phyloP scores from a whole-genome alignment of 2,113 vertebrate genomes.

The Ameiurus melas region DNA sequence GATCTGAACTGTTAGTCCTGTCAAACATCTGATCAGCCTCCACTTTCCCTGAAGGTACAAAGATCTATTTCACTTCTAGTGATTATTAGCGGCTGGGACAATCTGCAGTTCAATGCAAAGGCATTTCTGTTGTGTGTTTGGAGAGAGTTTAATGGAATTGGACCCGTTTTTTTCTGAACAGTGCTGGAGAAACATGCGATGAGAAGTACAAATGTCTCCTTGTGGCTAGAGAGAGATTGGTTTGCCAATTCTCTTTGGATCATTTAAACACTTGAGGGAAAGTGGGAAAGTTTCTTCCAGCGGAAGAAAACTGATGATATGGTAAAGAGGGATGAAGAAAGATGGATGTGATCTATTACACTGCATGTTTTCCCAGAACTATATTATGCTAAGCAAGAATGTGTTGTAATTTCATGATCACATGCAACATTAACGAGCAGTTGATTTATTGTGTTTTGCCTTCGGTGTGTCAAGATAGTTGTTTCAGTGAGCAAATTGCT shows the following conservation, averaged over 20 bases:
- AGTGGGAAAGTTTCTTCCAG: constrained; percentile 68
- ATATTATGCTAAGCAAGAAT: constrained; percentile 43
- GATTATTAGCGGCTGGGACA: constrained; percentile 33
- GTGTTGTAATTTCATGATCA: constrained; percentile 9
- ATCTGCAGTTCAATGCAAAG: constrained; percentile 32
- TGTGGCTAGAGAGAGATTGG: constrained; percentile 61
- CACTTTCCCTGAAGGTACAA: constrained; percentile 33
- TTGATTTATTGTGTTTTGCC: background rate
- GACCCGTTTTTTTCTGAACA: constrained; percentile 21
- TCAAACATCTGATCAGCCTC: constrained; percentile 37
- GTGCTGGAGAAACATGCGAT: constrained; percentile 53
- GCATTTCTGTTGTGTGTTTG: constrained; percentile 24
- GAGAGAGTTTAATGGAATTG: constrained; percentile 25
- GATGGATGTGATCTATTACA: constrained; percentile 71
- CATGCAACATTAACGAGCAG: constrained; percentile 13
- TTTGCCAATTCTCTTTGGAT: constrained; percentile 64
- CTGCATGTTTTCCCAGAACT: constrained; percentile 69
- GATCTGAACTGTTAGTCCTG: constrained; percentile 21
- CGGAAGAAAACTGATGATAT: constrained; percentile 66
- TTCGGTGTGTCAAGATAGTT: background rate
- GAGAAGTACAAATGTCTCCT: constrained; percentile 61
- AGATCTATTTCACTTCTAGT: constrained; percentile 27
- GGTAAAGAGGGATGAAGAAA: constrained; percentile 64
- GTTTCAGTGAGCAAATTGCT: background rate
- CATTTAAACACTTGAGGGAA: constrained; percentile 66